These are phyloP conservation scores for Otocyon megalotis DNA, from an alignment of 2,113 vertebrate species.

Conservation along the genomic window DNA sequence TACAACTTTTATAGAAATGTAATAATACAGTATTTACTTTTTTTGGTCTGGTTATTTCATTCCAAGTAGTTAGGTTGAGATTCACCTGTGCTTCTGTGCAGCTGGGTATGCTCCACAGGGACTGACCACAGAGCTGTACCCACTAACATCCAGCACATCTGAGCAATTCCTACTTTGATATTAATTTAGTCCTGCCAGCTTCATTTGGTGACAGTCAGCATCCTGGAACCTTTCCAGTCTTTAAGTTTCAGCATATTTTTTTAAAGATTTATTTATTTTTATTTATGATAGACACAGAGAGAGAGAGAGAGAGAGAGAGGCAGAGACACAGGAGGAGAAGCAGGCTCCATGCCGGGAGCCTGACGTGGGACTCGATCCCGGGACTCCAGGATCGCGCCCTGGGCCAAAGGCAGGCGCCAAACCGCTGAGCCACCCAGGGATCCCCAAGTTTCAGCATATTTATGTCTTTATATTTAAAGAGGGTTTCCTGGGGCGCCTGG, in stretches of 20 bases:
- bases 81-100: background rate
- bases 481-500: background rate
- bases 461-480: background rate
- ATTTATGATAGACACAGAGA: too few species aligned
- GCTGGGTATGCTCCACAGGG: background rate
- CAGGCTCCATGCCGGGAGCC: too few species aligned
- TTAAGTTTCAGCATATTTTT: background rate
- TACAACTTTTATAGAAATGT: background rate
- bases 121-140: background rate
- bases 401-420: too few species aligned
- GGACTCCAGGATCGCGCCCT: too few species aligned
- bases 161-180: background rate
- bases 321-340: too few species aligned
- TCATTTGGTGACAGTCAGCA: background rate
- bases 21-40: background rate
- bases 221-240: background rate
- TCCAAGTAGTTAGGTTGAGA: background rate
- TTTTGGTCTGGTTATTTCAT: background rate
- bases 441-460: background rate
- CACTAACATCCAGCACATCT: rapidly evolving
- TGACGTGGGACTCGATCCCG: too few species aligned
- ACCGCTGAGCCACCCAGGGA: too few species aligned
- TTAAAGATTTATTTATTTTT: too few species aligned
- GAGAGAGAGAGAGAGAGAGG: too few species aligned
- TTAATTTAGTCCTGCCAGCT: background rate